phyloP scores from a whole-genome alignment of 1,140 invertebrate species.

The Scylla paramamosain region DNA sequence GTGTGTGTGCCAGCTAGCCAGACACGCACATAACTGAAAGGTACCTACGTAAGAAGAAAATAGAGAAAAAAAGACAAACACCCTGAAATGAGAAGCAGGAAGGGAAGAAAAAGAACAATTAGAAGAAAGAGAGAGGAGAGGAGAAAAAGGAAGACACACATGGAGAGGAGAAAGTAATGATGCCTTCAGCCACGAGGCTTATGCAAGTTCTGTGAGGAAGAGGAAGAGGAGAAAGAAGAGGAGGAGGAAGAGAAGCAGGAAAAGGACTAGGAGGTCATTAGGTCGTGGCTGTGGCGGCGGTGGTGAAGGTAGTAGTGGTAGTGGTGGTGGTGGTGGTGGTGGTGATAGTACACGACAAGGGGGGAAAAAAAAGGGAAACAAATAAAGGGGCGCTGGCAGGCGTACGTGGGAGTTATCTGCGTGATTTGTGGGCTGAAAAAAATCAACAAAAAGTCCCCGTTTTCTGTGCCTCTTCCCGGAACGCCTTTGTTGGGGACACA shows the following conservation, averaged over 20 bases:
- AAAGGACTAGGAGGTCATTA: neutral
- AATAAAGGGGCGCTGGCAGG: too few species aligned
- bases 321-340: neutral
- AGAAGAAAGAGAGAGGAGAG: neutral
- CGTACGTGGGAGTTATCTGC: too few species aligned
- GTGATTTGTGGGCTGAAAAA: too few species aligned
- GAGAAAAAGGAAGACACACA: neutral
- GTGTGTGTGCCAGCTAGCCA: neutral
- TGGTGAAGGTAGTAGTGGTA: neutral
- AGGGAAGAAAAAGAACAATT: too few species aligned
- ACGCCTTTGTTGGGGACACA: too few species aligned
- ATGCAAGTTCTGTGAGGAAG: neutral
- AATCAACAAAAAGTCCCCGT: too few species aligned
- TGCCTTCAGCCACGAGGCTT: neutral
- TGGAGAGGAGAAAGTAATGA: neutral
- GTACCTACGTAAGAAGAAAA: too few species aligned
- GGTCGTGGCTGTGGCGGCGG: neutral
- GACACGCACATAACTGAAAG: too few species aligned
- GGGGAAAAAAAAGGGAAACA: neutral
- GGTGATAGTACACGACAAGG: neutral
- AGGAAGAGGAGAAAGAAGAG: neutral
- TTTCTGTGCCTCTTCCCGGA: too few species aligned
- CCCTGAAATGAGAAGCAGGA: too few species aligned
- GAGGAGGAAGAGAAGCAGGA: neutral
- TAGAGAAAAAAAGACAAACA: too few species aligned